Conservation (phyloP, 2,888 invertebrate genomes). For the Diarsia rubi region DNA sequence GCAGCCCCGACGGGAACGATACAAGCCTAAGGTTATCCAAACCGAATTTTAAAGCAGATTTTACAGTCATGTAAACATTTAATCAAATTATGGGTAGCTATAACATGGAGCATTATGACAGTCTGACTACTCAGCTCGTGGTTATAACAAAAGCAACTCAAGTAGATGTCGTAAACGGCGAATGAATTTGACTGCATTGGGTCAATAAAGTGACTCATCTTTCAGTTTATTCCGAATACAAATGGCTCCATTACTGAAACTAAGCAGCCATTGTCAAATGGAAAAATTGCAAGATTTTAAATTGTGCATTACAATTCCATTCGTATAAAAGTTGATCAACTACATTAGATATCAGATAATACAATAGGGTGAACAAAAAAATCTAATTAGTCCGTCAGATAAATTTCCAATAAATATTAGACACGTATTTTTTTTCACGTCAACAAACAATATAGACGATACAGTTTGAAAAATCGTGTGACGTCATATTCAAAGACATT, state of each 20-base stretch:
- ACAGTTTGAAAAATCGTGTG: too few relatives aligned
- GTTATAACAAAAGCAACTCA: conserved; percentile 1
- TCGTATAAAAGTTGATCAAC: conserved; percentile 10
- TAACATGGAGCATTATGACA: not conserved
- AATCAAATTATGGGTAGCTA: not conserved
- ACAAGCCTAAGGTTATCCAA: not conserved
- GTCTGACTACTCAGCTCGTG: not conserved
- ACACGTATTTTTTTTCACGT: too few relatives aligned
- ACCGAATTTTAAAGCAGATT: not conserved
- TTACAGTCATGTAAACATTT: not conserved
- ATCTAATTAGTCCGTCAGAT: too few relatives aligned
- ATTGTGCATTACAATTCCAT: conserved; percentile 27
- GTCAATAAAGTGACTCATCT: conserved; percentile 12
- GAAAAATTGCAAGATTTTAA: conserved; percentile 7
- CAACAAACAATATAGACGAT: too few relatives aligned
- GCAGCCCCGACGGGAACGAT: too few relatives aligned
- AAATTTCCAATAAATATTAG: too few relatives aligned
- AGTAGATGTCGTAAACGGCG: conserved; percentile 9
- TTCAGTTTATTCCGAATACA: conserved; percentile 20
- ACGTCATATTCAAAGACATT: too few relatives aligned
- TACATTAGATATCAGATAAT: conserved; percentile 18
- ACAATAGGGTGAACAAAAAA: too few relatives aligned
- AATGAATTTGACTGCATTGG: conserved; percentile 25
- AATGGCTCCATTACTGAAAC: conserved; percentile 21
- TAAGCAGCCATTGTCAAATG: not conserved